Evolutionary conservation across 2,888 invertebrate genomes (phyloP), one percentile per base, ranked within the genome.

Genomic region (Empis livida): DNA sequence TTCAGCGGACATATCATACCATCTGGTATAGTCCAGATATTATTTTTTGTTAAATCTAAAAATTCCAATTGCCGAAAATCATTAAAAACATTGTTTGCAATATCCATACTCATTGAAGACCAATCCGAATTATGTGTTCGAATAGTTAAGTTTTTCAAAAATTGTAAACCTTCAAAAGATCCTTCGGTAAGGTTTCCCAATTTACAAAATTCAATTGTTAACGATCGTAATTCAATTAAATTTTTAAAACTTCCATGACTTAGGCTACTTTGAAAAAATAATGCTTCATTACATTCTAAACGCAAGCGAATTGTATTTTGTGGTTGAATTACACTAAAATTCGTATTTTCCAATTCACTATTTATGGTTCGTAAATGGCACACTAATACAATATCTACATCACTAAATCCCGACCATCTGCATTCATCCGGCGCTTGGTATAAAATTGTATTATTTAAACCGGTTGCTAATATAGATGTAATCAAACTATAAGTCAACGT

Each of bases 351-450:
- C 64, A 83, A 86, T 66, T 86, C 89, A 73, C 87, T 87, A 70
- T 89, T 87, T 61, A 89, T 85, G 44, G 88, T 83, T 57, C 89
- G 75, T 60, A 89, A 74, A 70, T 84, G 79, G 71, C 89, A 85
- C 51, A 80, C 81, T 53, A 87, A 75, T 15, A 83, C 79, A 55
- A 86, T 84, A 68, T 84, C 83, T 39, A 57, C 52, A 52, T 67
- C 67, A 13, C 60, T 62, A 47, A 61, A 61, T 49, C 67, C 67
- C 32, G 65, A 66, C 68, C 68, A 69, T 49, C 67, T 63, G 64
- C 90, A 91, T 66, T 89, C 86, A 64, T 88, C 87, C 44, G 89
- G 89, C 55, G 87, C 84, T 69, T 88, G 87, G 69, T 88, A 85
- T 58, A 68, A 51, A 30, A 68, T 67, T 45, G 68, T 67, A 52